phyloP scores from a whole-genome alignment of 1,140 invertebrate genomes.

The Geopemphigus sp. region DNA sequence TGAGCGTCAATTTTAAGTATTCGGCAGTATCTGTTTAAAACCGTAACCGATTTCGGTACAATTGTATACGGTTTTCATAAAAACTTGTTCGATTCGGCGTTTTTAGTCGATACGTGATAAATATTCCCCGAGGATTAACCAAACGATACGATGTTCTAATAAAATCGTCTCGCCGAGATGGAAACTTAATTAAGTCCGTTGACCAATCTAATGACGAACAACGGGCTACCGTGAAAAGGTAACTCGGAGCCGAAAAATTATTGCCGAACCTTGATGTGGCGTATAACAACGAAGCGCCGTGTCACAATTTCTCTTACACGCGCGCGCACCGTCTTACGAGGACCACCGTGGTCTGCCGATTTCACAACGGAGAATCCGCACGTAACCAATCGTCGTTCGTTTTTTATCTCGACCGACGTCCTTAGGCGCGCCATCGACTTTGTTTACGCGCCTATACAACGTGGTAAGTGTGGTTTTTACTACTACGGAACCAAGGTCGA shows the following conservation, averaged over 20 bases:
- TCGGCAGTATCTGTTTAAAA: too few species aligned
- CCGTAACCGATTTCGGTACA: too few species aligned
- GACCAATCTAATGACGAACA: not conserved
- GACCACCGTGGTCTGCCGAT: not conserved
- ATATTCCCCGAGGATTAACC: too few species aligned
- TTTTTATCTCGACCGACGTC: constrained; percentile 5
- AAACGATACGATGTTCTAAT: too few species aligned
- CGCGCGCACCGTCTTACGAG: too few species aligned
- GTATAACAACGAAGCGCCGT: too few species aligned
- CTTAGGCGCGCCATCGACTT: not conserved
- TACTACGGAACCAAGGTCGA: not conserved
- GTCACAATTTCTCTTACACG: not conserved
- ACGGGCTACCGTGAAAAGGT: not conserved
- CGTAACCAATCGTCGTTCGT: not conserved
- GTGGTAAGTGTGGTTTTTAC: not conserved
- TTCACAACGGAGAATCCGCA: not conserved
- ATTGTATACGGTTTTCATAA: too few species aligned
- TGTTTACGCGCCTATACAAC: not conserved
- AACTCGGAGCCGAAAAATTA: not conserved
- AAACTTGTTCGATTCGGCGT: too few species aligned
- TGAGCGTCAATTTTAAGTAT: too few species aligned
- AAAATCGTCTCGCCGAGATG: not conserved
- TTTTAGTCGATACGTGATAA: too few species aligned
- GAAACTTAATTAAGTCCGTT: not conserved
- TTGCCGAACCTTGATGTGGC: not conserved